These are phyloP conservation scores for Moxostoma hubbsi DNA, from an alignment of 2,797 vertebrate genomes.

Conservation along the genomic window DNA sequence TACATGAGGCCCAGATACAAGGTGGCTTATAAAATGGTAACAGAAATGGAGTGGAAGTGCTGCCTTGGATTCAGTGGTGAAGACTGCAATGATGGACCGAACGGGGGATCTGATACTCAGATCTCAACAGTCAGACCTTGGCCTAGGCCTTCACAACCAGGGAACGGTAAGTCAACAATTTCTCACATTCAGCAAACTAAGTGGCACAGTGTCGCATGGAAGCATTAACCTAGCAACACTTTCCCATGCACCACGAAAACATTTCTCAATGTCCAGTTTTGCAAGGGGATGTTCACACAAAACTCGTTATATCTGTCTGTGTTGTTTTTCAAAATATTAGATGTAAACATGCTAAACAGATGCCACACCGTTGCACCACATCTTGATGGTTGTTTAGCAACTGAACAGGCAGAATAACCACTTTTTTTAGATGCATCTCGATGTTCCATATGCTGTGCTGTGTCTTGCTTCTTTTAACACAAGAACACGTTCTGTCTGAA, in stretches of 20 bases:
- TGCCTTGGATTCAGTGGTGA: conserved; percentile 89
- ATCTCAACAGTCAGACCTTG: conserved; percentile 74
- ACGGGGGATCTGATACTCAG: conserved; percentile 67
- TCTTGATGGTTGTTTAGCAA: no score
- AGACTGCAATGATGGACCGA: conserved; percentile 80
- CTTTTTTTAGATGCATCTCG: no score
- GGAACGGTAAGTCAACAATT: conserved; percentile 71
- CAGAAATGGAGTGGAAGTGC: conserved; percentile 94
- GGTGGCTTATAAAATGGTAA: conserved; percentile 87
- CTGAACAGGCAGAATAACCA: no score
- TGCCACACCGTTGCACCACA: no score
- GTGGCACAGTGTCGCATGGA: background rate
- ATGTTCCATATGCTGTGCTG: no score
- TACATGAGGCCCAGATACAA: conserved; percentile 91
- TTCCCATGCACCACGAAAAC: background rate
- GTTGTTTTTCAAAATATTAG: no score
- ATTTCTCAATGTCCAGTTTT: no score
- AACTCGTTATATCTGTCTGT: no score
- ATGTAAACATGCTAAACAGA: no score
- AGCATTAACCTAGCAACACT: background rate
- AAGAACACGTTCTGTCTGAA: no score
- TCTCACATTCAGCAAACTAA: background rate
- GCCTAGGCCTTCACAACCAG: conserved; percentile 72
- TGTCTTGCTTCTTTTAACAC: no score
- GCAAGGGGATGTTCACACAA: no score